phyloP scores from a whole-genome alignment of 2,113 vertebrate genomes.

The Tor tambroides region DNA sequence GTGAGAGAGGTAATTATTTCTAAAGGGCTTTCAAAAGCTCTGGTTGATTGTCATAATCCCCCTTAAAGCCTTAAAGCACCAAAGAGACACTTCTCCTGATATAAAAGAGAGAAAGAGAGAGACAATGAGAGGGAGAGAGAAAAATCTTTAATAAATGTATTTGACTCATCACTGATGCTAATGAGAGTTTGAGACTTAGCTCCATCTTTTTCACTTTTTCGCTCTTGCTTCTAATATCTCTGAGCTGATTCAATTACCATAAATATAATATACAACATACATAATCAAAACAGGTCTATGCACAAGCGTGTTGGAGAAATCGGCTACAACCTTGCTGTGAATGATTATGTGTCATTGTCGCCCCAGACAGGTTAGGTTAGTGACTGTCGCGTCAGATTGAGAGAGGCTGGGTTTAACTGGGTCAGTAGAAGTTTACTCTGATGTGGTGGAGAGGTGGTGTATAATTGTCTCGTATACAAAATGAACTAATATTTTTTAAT shows the following conservation, averaged over 20 bases:
- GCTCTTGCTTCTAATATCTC: conserved; percentile 1
- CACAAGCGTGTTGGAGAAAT: conserved; percentile 13
- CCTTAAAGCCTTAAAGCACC: conserved; percentile 31
- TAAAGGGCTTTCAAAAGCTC: conserved; percentile 34
- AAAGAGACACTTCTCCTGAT: conserved; percentile 17
- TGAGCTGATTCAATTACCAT: neutral
- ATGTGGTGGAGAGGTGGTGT: neutral
- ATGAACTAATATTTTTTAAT: neutral
- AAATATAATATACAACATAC: neutral
- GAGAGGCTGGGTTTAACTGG: conserved; percentile 6
- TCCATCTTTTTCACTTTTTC: neutral
- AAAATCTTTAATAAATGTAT: conserved; percentile 29
- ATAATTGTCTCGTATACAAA: neutral
- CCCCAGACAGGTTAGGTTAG: conserved; percentile 15
- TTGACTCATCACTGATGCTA: conserved; percentile 29
- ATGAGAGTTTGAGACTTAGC: conserved; percentile 33
- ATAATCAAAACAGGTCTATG: neutral
- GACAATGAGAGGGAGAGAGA: too few species aligned
- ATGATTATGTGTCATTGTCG: neutral
- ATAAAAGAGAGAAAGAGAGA: neutral
- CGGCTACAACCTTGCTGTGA: neutral
- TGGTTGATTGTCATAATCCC: conserved; percentile 31
- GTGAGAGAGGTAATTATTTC: conserved; percentile 34
- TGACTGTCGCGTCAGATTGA: conserved; percentile 7
- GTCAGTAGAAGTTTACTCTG: conserved; percentile 10